Conservation (phyloP, 2,888 invertebrate species). For the Buathra laborator region DNA sequence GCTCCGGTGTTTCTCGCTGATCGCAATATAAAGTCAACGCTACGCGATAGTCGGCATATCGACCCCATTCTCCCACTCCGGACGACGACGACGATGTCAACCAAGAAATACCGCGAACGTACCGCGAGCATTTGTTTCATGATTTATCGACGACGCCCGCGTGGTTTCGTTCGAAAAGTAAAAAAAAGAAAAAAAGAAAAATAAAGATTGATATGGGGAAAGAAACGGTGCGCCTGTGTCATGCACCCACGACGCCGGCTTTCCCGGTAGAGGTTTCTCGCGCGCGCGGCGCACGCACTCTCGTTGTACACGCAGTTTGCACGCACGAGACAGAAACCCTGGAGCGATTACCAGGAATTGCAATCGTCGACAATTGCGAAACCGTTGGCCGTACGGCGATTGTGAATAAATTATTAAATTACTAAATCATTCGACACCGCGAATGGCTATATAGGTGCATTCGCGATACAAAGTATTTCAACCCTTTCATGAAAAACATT, state of each 20-base stretch:
- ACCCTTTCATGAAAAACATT: not conserved
- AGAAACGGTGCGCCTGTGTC: conserved; percentile 14
- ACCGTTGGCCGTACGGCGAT: conserved; percentile 9
- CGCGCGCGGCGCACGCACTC: conserved; percentile 21
- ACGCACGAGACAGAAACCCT: conserved; percentile 52
- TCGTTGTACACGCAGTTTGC: conserved; percentile 6
- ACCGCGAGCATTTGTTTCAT: conserved; percentile 40
- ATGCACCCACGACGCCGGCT: conserved; percentile 50
- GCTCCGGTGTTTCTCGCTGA: conserved; percentile 1
- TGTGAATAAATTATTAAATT: conserved; percentile 47
- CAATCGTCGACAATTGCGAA: conserved; percentile 62
- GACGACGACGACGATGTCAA: conserved; percentile 36
- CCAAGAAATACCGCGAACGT: conserved; percentile 13
- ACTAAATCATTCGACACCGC: conserved; percentile 39
- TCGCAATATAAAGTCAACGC: conserved; percentile 48
- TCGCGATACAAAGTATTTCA: not conserved
- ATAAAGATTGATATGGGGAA: conserved; percentile 31
- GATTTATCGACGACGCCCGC: conserved; percentile 57
- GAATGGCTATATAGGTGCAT: not conserved
- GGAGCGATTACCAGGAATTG: conserved; percentile 61
- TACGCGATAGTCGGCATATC: conserved; percentile 28
- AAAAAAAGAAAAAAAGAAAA: conserved; percentile 27
- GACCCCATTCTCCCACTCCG: conserved; percentile 39
- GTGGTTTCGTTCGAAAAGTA: conserved; percentile 38
- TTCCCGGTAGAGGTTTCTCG: conserved; percentile 28